A percentile compares a stretch with the other conserved stretches of the same genome.
Conservation (phyloP, 2,888 invertebrate species). For the Epinotia nisella region DNA sequence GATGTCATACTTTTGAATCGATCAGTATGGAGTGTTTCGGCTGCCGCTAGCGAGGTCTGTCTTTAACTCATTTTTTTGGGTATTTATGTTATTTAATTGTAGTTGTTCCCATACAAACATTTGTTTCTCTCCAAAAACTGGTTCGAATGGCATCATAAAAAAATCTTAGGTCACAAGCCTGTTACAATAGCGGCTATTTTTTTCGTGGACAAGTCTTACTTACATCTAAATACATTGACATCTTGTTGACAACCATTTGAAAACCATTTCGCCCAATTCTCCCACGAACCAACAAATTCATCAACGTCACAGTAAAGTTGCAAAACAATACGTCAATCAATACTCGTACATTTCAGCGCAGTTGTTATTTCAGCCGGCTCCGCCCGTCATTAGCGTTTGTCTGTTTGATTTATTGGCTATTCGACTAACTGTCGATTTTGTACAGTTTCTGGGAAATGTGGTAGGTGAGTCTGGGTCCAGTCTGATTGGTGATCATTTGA, state of each 20-base stretch:
- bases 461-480: neutral
- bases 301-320: slow-evolving; percentile 35
- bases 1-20: too few species aligned
- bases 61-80: too few species aligned
- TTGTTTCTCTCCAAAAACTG: too few species aligned
- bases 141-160: too few species aligned
- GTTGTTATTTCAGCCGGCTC: slow-evolving; percentile 54
- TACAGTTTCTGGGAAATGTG: slow-evolving; percentile 2
- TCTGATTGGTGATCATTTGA: neutral
- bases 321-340: slow-evolving; percentile 33
- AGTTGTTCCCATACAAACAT: too few species aligned
- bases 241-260: slow-evolving; percentile 12
- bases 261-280: neutral
- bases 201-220: too few species aligned
- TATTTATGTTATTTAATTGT: too few species aligned
- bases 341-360: slow-evolving; percentile 17
- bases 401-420: slow-evolving; percentile 55
- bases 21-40: too few species aligned
- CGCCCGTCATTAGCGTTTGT: slow-evolving; percentile 58
- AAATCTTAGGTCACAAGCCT: too few species aligned
- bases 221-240: neutral
- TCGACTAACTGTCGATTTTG: neutral
- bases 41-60: too few species aligned
- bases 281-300: slow-evolving; percentile 28
- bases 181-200: too few species aligned